Conservation (phyloP, 2,113 vertebrate species). For the Andinoacara biseriatus region DNA sequence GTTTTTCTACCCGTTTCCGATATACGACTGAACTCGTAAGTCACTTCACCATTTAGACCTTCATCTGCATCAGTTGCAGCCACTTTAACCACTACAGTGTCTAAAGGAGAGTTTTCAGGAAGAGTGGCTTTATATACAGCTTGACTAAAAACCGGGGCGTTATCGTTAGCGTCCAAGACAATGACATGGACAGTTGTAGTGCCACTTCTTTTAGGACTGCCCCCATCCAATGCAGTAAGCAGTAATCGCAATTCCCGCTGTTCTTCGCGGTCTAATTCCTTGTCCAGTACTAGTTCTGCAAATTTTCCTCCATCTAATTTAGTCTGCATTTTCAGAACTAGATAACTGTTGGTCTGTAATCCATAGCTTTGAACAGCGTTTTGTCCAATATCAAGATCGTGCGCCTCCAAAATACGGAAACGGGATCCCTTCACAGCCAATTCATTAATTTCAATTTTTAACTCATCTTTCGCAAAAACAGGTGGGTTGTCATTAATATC, state of each 20-base stretch:
- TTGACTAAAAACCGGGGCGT: conserved; percentile 73
- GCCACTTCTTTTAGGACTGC: conserved; percentile 64
- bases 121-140: conserved; percentile 63
- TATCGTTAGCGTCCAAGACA: conserved; percentile 79
- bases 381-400: conserved; percentile 68
- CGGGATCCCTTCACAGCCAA: conserved; percentile 51
- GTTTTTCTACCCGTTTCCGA: conserved; percentile 35
- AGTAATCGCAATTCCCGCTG: conserved; percentile 31
- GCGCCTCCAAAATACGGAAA: conserved; percentile 65
- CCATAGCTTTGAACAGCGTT: conserved; percentile 57
- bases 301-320: neutral
- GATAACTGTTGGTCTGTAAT: conserved; percentile 58
- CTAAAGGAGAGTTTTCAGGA: conserved; percentile 65
- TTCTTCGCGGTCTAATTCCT: conserved; percentile 37
- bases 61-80: conserved; percentile 80
- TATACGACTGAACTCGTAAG: conserved; percentile 53
- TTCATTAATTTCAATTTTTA: conserved; percentile 71
- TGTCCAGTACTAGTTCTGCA: conserved; percentile 13
- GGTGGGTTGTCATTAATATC: conserved; percentile 82
- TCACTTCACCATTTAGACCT: conserved; percentile 59
- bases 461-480: conserved; percentile 42
- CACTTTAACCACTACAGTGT: conserved; percentile 69
- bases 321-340: conserved; percentile 38
- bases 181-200: conserved; percentile 50
- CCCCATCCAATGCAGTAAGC: conserved; percentile 65